Percentiles rank a stretch among this genome's conserved stretches.
These are phyloP conservation scores for Parus major DNA, from an alignment of 2,113 vertebrate species.

Conservation along the genomic window DNA sequence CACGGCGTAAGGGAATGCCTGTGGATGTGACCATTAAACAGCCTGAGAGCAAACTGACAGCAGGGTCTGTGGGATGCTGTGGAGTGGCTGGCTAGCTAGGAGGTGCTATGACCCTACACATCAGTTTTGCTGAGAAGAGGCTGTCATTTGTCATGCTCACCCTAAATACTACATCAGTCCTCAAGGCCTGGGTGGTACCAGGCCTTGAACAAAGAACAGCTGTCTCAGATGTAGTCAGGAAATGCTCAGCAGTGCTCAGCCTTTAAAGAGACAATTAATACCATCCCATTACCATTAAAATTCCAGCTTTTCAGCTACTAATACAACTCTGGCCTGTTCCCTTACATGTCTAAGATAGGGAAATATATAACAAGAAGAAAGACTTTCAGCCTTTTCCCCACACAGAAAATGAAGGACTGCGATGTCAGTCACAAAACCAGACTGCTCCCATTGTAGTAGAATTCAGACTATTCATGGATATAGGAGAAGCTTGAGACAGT, in stretches of 20 bases:
- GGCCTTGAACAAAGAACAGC: background rate
- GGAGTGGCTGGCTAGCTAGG: background rate
- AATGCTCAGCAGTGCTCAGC: background rate
- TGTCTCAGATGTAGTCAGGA: background rate
- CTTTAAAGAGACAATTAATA: background rate
- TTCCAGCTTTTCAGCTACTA: background rate
- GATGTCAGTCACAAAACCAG: background rate
- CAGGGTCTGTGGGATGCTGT: background rate
- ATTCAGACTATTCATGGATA: background rate
- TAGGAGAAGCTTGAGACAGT: background rate
- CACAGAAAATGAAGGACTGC: background rate
- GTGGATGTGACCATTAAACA: background rate
- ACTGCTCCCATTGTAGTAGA: background rate
- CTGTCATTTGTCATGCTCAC: background rate
- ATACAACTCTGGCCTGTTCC: background rate
- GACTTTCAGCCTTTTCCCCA: background rate
- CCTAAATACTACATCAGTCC: background rate
- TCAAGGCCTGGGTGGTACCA: background rate
- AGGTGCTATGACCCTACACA: background rate
- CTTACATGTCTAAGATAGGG: background rate
- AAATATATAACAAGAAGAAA: background rate
- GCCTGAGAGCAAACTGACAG: background rate
- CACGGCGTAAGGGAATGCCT: accelerated
- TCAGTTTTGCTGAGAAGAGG: background rate
- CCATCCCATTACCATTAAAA: background rate